Evolutionary conservation across 2,113 vertebrate species (phyloP).

Genomic region (Rhegmatorhina hoffmannsi): DNA sequence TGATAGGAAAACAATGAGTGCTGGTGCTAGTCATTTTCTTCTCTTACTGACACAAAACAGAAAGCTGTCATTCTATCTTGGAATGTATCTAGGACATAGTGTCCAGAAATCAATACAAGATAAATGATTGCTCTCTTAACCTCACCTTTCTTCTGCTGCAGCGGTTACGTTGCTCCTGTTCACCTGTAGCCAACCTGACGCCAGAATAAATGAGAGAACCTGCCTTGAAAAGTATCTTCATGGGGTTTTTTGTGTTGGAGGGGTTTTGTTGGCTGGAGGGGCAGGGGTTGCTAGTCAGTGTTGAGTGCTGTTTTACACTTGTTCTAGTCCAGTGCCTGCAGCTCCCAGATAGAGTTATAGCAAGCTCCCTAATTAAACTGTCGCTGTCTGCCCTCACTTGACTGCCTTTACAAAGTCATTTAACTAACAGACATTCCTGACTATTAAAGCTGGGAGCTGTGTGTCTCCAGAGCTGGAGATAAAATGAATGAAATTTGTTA

Average conservation of each 20-base stretch:
- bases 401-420: slow-evolving; percentile 77
- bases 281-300: slow-evolving; percentile 26
- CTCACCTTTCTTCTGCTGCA: slow-evolving; percentile 71
- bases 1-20: slow-evolving; percentile 69
- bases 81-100: slow-evolving; percentile 76
- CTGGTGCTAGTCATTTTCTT: slow-evolving; percentile 60
- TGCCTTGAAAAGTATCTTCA: slow-evolving; percentile 69
- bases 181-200: slow-evolving; percentile 84
- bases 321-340: slow-evolving; percentile 73
- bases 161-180: slow-evolving; percentile 55
- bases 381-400: slow-evolving; percentile 75
- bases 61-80: slow-evolving; percentile 76
- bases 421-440: slow-evolving; percentile 79
- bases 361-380: slow-evolving; percentile 81
- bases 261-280: background rate
- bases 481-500: slow-evolving; percentile 79
- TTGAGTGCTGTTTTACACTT: slow-evolving; percentile 55
- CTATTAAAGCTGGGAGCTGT: slow-evolving; percentile 73
- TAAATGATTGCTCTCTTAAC: slow-evolving; percentile 79
- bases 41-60: slow-evolving; percentile 64
- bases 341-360: slow-evolving; percentile 78
- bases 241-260: background rate
- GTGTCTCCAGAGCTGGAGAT: slow-evolving; percentile 70
- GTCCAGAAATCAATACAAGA: slow-evolving; percentile 85
- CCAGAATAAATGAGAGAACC: slow-evolving; percentile 76